phyloP scores from a whole-genome alignment of 1,140 invertebrate genomes.

The Anastrepha obliqua region DNA sequence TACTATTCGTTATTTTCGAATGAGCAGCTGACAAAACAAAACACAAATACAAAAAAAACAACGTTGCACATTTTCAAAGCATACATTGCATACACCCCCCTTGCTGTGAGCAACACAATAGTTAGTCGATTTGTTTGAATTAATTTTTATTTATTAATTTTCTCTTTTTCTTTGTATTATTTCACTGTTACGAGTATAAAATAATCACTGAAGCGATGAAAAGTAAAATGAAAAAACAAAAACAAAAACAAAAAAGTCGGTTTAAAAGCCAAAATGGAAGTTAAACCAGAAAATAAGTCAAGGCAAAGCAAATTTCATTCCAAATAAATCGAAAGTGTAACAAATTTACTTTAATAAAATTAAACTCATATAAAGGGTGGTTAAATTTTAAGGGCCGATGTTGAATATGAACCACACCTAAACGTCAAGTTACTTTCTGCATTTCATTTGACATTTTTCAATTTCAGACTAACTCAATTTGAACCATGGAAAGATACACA shows the following conservation, averaged over 20 bases:
- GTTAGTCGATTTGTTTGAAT: neutral
- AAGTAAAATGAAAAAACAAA: neutral
- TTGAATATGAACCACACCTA: too few species aligned
- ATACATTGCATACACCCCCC: too few species aligned
- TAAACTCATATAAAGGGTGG: too few species aligned
- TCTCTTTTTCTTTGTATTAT: neutral
- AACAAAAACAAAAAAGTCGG: neutral
- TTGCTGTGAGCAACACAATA: too few species aligned
- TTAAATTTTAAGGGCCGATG: too few species aligned
- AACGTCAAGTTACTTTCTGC: too few species aligned
- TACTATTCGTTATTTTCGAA: neutral
- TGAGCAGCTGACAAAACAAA: slow-evolving; percentile 1
- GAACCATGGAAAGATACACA: too few species aligned
- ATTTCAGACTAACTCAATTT: too few species aligned
- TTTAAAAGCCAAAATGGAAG: neutral
- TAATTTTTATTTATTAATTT: neutral
- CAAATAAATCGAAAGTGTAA: slow-evolving; percentile 5
- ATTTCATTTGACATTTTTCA: too few species aligned
- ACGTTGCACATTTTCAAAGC: neutral
- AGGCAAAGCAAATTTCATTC: neutral
- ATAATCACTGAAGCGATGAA: neutral
- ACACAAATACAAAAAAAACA: neutral
- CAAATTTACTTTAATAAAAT: neutral
- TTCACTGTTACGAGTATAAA: neutral
- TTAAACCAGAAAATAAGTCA: neutral